These are phyloP conservation scores for Ernsta delagoae DNA, from an alignment of 2,888 invertebrate genomes.

Conservation along the genomic window DNA sequence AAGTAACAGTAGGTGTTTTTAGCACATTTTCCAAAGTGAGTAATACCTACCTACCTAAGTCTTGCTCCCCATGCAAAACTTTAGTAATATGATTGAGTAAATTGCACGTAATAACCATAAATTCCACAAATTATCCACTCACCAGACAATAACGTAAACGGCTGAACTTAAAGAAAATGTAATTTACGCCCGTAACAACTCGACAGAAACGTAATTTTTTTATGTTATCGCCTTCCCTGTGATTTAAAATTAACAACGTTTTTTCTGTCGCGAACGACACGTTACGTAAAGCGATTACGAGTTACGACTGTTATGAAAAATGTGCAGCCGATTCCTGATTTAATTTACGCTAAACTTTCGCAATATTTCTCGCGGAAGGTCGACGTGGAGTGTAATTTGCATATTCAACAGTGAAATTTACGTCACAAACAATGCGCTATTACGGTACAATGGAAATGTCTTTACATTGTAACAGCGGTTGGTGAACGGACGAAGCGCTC, in stretches of 20 bases:
- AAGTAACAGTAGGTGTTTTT: too few species aligned
- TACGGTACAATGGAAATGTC: slow-evolving; percentile 80
- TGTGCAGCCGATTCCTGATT: slow-evolving; percentile 68
- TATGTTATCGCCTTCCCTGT: slow-evolving; percentile 24
- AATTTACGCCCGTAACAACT: slow-evolving; percentile 17
- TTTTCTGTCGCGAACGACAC: slow-evolving; percentile 21
- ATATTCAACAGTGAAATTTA: slow-evolving; percentile 80
- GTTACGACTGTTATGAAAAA: slow-evolving; percentile 38
- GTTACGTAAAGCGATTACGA: slow-evolving; percentile 40
- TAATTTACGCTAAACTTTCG: slow-evolving; percentile 78
- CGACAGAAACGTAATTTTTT: slow-evolving; percentile 24
- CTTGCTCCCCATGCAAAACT: too few species aligned
- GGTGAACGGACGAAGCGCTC: slow-evolving; percentile 43
- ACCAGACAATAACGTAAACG: slow-evolving; percentile 1
- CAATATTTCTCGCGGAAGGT: slow-evolving; percentile 77
- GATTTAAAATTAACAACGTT: slow-evolving; percentile 29
- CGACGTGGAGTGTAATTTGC: slow-evolving; percentile 76
- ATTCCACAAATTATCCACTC: slow-evolving; percentile 6
- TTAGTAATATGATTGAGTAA: background rate
- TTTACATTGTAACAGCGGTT: slow-evolving; percentile 73
- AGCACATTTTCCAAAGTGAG: too few species aligned
- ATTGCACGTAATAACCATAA: slow-evolving; percentile 9
- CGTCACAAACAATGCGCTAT: slow-evolving; percentile 82
- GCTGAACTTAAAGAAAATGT: slow-evolving; percentile 24
- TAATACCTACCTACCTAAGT: too few species aligned